Base-by-base conservation (phyloP, 2,797 vertebrate genomes). In the Sebastes vulpes region DNA sequence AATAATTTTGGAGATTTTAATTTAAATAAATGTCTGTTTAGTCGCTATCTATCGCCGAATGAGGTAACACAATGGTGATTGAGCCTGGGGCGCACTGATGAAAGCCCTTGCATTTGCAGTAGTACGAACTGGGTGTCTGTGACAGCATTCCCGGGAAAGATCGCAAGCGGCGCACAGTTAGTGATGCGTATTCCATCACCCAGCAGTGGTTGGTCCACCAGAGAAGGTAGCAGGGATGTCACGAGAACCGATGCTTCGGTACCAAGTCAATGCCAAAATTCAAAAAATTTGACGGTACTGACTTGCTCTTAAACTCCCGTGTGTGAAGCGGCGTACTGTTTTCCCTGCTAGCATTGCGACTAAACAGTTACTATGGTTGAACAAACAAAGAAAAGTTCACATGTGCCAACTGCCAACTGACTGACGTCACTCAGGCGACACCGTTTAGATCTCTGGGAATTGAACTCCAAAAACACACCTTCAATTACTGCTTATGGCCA, bases 381-480 rank as follows among this genome's bases (percentile, higher is more conserved):
- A 48, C 6, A 48, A 50, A 50, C 46, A 50, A 50, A 50, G 42
- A 4, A 50, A 50, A 1, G 18, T n/a, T 9, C 18, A 18, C 18
- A 50, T 0, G 46, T 48, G 18, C 46, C 18, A 0, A 0, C 16
- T 48, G 46, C 42, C 16, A 0, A 48, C 18, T 48, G 46, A 4
- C 46, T n/a, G 46, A 50, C 0, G 46, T n/a, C 46, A n/a, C 18
- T 50, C 46, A 20, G 46, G 46, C 18, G 0, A 50, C 46, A 50
- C 18, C 0, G 16, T 50, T 50, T 50, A 0, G 42, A 46, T 46
- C 42, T 46, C 42, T 46, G 42, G 42, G 38, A 46, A 18, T 0
- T 46, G 42, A 46, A 18, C 14, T 46, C 42, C 56, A n/a, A 58
- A 28, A 58, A n/a, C 28, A 59, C 28, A 59, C 28, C 4, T 59